Evolutionary conservation across 2,888 invertebrate genomes (phyloP).

Genomic region (Sarcophaga caerulescens): DNA sequence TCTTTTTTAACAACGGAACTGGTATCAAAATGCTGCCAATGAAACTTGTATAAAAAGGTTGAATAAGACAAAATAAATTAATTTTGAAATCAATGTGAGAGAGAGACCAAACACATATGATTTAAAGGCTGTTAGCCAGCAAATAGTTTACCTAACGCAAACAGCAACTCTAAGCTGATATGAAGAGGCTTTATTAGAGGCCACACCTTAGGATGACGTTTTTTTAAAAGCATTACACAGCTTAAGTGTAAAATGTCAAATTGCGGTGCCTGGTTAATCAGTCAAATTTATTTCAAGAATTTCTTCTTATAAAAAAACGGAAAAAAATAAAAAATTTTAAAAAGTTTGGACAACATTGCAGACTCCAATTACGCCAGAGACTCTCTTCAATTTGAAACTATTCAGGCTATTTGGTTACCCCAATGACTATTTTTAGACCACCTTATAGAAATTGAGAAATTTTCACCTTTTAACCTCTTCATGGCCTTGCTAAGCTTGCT

Average conservation of each 20-base stretch:
- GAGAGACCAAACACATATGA: constrained; percentile 22
- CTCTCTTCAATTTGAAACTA: not conserved
- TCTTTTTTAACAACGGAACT: constrained; percentile 31
- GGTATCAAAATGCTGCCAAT: constrained; percentile 23
- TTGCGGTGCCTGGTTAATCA: constrained; percentile 73
- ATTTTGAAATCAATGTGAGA: constrained; percentile 57
- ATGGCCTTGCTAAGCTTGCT: constrained; percentile 23
- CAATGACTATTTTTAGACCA: constrained; percentile 14
- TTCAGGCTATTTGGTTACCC: not conserved
- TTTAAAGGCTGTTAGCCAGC: constrained; percentile 21
- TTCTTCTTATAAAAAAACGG: not conserved
- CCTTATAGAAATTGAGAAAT: not conserved
- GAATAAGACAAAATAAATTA: constrained; percentile 56
- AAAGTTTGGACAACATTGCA: constrained; percentile 5
- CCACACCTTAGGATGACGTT: constrained; percentile 62
- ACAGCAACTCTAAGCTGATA: constrained; percentile 16
- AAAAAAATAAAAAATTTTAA: not conserved
- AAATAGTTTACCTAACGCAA: constrained; percentile 2
- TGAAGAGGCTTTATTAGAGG: not conserved
- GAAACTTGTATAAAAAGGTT: constrained; percentile 39
- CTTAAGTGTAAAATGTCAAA: constrained; percentile 74
- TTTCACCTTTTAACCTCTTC: constrained; percentile 18
- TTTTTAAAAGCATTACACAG: constrained; percentile 57
- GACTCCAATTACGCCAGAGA: not conserved
- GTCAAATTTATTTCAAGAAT: constrained; percentile 70